A percentile compares a stretch with the other conserved stretches of the same genome.
Evolutionary conservation across 2,797 vertebrate species (phyloP).

Genomic region (Cyprinodon diabolis): DNA sequence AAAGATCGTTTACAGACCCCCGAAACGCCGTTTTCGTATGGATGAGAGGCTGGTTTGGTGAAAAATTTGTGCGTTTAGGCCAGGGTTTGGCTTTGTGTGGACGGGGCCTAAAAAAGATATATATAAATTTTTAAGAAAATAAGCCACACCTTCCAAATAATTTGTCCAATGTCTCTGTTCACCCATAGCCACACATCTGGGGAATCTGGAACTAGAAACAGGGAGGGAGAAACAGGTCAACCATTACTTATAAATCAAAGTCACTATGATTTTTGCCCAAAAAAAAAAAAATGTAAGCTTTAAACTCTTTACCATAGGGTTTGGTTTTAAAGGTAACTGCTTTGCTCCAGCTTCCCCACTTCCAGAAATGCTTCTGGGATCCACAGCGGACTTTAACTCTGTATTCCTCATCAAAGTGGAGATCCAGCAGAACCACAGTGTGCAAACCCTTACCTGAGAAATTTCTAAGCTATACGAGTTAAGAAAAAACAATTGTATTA

Average conservation of each 20-base stretch:
- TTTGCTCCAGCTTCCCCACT: slow-evolving; percentile 80
- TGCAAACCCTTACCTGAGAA: slow-evolving; percentile 69
- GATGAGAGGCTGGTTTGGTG: no score
- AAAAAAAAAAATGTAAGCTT: neutral
- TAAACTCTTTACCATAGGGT: slow-evolving; percentile 61
- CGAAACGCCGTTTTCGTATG: no score
- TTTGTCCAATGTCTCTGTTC: slow-evolving; percentile 54
- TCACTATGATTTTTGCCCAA: neutral
- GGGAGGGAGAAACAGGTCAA: neutral
- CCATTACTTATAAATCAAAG: neutral
- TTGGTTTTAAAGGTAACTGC: slow-evolving; percentile 64
- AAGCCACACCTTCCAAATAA: slow-evolving; percentile 78
- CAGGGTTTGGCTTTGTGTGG: no score
- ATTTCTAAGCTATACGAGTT: neutral
- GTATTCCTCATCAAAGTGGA: slow-evolving; percentile 72
- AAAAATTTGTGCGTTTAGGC: no score
- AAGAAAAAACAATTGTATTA: neutral
- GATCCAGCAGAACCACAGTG: slow-evolving; percentile 49
- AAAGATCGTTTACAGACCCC: no score
- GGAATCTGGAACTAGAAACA: slow-evolving; percentile 71
- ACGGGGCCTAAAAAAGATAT: slow-evolving; percentile 1
- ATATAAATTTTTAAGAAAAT: neutral
- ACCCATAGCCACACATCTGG: slow-evolving; percentile 79
- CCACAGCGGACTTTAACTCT: slow-evolving; percentile 70
- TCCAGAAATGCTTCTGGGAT: slow-evolving; percentile 76